Percentiles rank a stretch among this genome's conserved stretches.
phyloP scores from a whole-genome alignment of 1,140 invertebrate species.

The Scaptomyza graminum region DNA sequence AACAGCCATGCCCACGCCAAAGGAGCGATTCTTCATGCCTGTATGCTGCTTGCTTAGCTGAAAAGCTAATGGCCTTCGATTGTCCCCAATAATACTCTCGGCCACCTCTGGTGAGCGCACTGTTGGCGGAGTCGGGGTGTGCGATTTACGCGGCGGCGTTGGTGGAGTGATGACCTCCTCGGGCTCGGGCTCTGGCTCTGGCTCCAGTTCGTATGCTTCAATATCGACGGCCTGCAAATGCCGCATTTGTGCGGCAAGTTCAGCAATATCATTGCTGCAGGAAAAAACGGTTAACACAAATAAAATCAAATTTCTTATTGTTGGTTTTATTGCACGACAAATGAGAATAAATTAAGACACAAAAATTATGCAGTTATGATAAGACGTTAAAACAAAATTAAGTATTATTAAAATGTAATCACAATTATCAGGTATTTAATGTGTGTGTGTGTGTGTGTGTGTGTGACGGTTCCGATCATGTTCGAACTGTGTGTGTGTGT shows the following conservation, averaged over 20 bases:
- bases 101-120: conserved; percentile 62
- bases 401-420: conserved; percentile 57
- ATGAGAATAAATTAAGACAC: conserved; percentile 60
- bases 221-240: conserved; percentile 38
- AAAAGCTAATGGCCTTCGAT: conserved; percentile 63
- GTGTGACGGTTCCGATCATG: conserved; percentile 48
- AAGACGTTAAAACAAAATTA: conserved; percentile 64
- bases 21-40: conserved; percentile 82
- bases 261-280: conserved; percentile 59
- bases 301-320: conserved; percentile 28
- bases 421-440: conserved; percentile 74
- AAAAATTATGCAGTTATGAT: conserved; percentile 54
- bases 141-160: conserved; percentile 45
- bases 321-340: conserved; percentile 69
- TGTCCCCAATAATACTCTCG: conserved; percentile 71
- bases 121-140: conserved; percentile 59
- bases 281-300: conserved; percentile 41
- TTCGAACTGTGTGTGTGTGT: conserved; percentile 15
- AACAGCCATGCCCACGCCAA: conserved; percentile 77
- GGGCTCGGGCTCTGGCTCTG: conserved; percentile 46
- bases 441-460: conserved; percentile 21
- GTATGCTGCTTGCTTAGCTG: conserved; percentile 82
- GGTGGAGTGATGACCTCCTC: conserved; percentile 46
- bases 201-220: conserved; percentile 29
- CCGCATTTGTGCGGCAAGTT: conserved; percentile 59